phyloP scores from a whole-genome alignment of 2,113 vertebrate genomes.

The Himantopus leucocephalus region DNA sequence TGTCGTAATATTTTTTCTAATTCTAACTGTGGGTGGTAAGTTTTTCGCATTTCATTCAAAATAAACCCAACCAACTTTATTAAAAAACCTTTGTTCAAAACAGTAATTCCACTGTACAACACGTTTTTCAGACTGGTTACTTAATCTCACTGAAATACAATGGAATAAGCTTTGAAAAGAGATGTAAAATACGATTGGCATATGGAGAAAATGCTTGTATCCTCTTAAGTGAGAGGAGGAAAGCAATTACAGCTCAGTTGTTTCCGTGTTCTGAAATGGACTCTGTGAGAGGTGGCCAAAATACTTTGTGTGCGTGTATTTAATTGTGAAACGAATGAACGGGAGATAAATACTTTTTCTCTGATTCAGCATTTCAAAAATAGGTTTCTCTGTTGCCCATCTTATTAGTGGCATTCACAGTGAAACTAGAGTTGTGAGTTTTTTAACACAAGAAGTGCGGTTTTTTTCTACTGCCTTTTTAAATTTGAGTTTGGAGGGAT shows the following conservation, averaged over 20 bases:
- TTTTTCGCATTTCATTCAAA: neutral
- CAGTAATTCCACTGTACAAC: neutral
- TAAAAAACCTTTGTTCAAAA: neutral
- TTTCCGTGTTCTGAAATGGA: neutral
- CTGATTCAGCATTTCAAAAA: neutral
- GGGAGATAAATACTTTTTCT: neutral
- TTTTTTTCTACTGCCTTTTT: neutral
- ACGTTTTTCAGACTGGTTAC: neutral
- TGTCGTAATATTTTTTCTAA: neutral
- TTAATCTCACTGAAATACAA: neutral
- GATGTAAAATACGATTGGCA: neutral
- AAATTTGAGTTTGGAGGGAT: neutral
- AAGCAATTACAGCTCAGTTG: neutral
- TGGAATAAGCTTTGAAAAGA: neutral
- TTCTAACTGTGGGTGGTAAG: neutral
- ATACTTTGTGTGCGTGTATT: neutral
- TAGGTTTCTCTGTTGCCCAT: neutral
- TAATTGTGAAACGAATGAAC: neutral
- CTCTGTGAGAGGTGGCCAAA: neutral
- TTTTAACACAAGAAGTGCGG: fast-evolving
- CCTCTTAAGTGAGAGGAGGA: neutral
- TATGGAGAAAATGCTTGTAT: neutral
- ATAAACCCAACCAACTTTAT: neutral
- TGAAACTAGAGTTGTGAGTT: neutral
- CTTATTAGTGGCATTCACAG: neutral